Evolutionary conservation across 2,797 vertebrate genomes (phyloP).

Genomic region (Onychomys arenicola): DNA sequence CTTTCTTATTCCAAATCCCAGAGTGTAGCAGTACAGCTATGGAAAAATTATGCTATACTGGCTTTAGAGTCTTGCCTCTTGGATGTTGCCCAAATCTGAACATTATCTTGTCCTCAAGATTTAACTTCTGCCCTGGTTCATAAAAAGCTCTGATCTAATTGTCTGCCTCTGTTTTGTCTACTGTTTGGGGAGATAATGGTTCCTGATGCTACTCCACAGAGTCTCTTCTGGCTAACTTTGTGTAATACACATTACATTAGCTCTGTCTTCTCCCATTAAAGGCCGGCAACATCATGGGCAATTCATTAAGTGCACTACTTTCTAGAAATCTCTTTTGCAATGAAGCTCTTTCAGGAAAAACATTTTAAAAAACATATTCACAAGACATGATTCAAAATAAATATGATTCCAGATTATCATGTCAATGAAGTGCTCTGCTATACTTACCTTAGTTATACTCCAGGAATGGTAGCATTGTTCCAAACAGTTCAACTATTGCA

Average conservation of each 20-base stretch:
- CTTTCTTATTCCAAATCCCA: not conserved
- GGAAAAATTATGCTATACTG: not conserved
- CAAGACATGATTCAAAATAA: slow-evolving; percentile 39
- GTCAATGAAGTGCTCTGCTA: not conserved
- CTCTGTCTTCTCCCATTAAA: slow-evolving; percentile 56
- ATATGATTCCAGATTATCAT: slow-evolving; percentile 31
- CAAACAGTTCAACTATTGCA: slow-evolving; percentile 23
- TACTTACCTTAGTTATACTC: slow-evolving; percentile 18
- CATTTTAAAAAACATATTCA: slow-evolving; percentile 52
- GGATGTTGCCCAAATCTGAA: slow-evolving; percentile 54
- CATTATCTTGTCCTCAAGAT: slow-evolving; percentile 48
- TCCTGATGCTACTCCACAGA: not conserved
- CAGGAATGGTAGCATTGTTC: slow-evolving; percentile 25
- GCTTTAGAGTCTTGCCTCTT: not conserved
- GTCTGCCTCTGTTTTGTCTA: not conserved
- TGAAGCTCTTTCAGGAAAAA: slow-evolving; percentile 37
- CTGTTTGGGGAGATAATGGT: slow-evolving; percentile 46
- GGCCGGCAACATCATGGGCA: slow-evolving; percentile 25
- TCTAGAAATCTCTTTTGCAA: slow-evolving; percentile 72
- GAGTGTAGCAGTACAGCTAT: not conserved
- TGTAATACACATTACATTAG: slow-evolving; percentile 11
- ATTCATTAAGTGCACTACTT: slow-evolving; percentile 45
- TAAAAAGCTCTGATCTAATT: slow-evolving; percentile 33
- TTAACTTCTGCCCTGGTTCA: slow-evolving; percentile 58
- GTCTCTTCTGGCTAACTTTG: slow-evolving; percentile 59